A percentile compares a stretch with the other conserved stretches of the same genome.
Conservation (phyloP, 2,888 invertebrate genomes). For the Alloscopus bannaensis region DNA sequence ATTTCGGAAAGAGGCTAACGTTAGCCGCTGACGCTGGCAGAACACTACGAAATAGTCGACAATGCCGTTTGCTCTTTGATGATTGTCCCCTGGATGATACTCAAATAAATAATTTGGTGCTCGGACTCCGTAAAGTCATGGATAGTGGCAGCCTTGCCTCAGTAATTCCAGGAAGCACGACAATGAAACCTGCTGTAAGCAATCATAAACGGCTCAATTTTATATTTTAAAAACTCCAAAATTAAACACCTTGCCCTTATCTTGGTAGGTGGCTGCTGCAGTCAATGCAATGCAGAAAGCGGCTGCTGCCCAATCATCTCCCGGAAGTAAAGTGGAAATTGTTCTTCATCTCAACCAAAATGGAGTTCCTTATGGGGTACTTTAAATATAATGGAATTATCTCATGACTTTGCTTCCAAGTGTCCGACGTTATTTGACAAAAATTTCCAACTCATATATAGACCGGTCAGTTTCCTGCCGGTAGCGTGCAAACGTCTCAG, state of each 20-base stretch:
- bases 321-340: slow-evolving; percentile 66
- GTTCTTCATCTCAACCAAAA: slow-evolving; percentile 63
- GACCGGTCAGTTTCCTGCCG: slow-evolving; percentile 3
- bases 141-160: slow-evolving; percentile 29
- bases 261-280: slow-evolving; percentile 1
- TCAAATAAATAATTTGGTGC: slow-evolving; percentile 53
- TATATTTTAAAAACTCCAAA: background rate
- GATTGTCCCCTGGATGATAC: slow-evolving; percentile 55
- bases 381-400: slow-evolving; percentile 5
- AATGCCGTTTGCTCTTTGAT: slow-evolving; percentile 60
- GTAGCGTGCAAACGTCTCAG: background rate
- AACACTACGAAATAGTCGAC: slow-evolving; percentile 41
- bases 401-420: no score
- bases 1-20: slow-evolving; percentile 35
- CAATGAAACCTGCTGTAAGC: slow-evolving; percentile 23
- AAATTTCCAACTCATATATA: slow-evolving; percentile 1
- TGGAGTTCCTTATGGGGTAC: slow-evolving; percentile 44
- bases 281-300: slow-evolving; percentile 30
- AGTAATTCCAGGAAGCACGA: slow-evolving; percentile 8
- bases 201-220: background rate
- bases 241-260: background rate
- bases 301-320: slow-evolving; percentile 8
- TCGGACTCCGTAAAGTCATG: slow-evolving; percentile 55
- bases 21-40: slow-evolving; percentile 42
- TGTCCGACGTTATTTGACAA: no score